Evolutionary conservation across 2,888 invertebrate genomes (phyloP), one percentile per base, ranked within the genome.

Genomic region (Drosophila vallismaia): DNA sequence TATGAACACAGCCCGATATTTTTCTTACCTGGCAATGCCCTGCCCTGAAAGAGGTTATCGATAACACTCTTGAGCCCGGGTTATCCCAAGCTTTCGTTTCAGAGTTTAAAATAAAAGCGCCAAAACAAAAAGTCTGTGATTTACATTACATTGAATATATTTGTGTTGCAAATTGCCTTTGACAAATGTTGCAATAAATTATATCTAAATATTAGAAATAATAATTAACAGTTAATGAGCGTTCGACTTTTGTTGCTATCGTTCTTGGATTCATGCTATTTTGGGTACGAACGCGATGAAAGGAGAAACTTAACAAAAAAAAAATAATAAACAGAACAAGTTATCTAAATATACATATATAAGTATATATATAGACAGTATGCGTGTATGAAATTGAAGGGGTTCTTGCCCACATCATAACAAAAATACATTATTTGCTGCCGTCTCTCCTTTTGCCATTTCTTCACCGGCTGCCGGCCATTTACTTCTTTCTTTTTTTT

Each of bases 171-270:
- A 71, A 57, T 71, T 74, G 63, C 70, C 68, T 71, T 50, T 76
- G 71, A 77, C 84, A 62, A 72, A 74, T 74, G 67, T 68, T 51
- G 81, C 77, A 85, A 82, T 82, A 86, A 86, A 76, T 86, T 82
- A 82, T 48, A 74, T 56, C 87, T 82, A 82, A 24, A 66, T 71
- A 74, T 79, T 82, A 76, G 71, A 82, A 85, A 84, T 81, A 76
- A 79, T 83, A 84, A 67, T 86, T 86, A 82, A 82, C 82, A 82
- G 64, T 78, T 85, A 87, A 76, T 81, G 76, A 84, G 71, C 81
- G 81, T 48, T 51, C 81, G 71, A 68, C 57, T 66, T 51, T 36
- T 33, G 24, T 24, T 54, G 33, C 46, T 28, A 26, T 24, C 12
- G 55, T 14, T 55, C 36, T n/a, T 59, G 49, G 19, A 19, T 71